Evolutionary conservation across 2,888 invertebrate genomes (phyloP).

Genomic region (Netelia fuscicornis): DNA sequence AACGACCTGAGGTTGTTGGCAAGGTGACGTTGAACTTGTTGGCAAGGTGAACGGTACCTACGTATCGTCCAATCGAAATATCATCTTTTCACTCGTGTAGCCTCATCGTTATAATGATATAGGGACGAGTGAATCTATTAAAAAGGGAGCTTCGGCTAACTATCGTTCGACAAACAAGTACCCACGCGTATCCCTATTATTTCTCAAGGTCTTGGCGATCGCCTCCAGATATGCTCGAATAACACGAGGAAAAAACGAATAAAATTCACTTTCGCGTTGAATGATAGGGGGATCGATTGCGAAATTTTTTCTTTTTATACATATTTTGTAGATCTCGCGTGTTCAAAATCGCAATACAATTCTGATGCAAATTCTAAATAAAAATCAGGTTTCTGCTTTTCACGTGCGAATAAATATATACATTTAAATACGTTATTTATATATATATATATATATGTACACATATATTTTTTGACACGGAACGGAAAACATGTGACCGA

Average conservation of each 20-base stretch:
- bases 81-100: constrained; percentile 23
- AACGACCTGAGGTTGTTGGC: constrained; percentile 69
- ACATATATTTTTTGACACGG: not conserved
- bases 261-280: not conserved
- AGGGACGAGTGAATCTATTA: not conserved
- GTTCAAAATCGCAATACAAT: not conserved
- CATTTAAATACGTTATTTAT: not conserved
- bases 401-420: not conserved
- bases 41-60: constrained; percentile 67
- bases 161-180: not conserved
- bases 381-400: no score
- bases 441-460: not conserved
- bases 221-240: not conserved
- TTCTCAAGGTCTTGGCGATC: not conserved
- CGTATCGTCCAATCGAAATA: constrained; percentile 32
- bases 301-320: not conserved
- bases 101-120: not conserved
- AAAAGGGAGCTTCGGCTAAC: not conserved
- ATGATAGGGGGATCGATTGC: not conserved
- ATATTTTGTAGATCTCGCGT: constrained; percentile 1
- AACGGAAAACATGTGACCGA: no score
- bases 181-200: not conserved
- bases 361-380: not conserved
- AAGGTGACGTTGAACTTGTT: constrained; percentile 70
- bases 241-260: not conserved